Base-by-base conservation (phyloP, 2,113 vertebrate genomes). In the Gadus macrocephalus region DNA sequence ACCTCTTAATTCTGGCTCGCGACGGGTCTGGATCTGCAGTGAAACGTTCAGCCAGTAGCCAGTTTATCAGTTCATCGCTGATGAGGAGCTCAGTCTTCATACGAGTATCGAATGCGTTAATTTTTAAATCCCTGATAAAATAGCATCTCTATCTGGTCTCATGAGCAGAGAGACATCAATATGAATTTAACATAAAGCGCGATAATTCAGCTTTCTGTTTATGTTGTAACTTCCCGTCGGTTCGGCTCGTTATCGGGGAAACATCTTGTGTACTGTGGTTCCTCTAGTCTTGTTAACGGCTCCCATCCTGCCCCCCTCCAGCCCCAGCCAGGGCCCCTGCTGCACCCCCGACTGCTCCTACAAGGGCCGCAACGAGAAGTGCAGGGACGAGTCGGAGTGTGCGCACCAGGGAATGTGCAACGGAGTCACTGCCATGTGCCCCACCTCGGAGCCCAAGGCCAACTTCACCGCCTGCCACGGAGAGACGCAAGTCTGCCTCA, bases 401-500 rank as follows among this genome's bases (percentile, higher is more conserved):
- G 97, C 97, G 0, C 92, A 92, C 74, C 93, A 95, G 77, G 96
- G 97, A 62, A 91, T 93, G 85, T 98, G 97, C 69, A 96, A 93
- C 27, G 96, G 96, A 0, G 5, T 68, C 71, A 92, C 89, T 3
- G 89, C 97, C 19, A 92, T 94, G 72, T 99, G 97, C 78, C 97
- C 97, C 7, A 85, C 94, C 0, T 99, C 97, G 4, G 93, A 96
- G 9, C 93, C 96, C 49, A 98, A 98, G 80, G 89, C 90, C 35
- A 98, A 99, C 90, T 94, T 98, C 78, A 99, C 96, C 1, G 95
- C 93, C 73, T 99, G 97, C 83, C 98, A 98, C 66, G 93, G 95
- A 69, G 92, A 94, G 38, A 99, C 97, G 0, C 97, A 98, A 95
- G 97, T 99, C 70, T 99, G 97, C 90, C 93, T 98, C 71, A 98